A percentile compares a stretch with the other conserved stretches of the same genome.
Evolutionary conservation across 53 echinoderm and acorn worm genomes (phyloP).

Genomic region (Antedon mediterranea): DNA sequence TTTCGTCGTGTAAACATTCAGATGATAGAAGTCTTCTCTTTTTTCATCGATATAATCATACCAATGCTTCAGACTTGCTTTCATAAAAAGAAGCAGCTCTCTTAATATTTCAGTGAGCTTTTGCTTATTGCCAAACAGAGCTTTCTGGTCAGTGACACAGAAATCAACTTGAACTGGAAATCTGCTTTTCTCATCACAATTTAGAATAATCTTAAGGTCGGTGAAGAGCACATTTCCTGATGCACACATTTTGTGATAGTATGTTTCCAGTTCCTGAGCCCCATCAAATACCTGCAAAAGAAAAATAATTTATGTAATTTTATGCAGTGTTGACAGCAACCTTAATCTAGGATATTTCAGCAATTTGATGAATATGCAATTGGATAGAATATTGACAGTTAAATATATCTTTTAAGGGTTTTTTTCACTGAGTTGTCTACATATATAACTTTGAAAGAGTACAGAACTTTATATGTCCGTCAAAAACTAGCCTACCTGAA

Average conservation of each 20-base stretch:
- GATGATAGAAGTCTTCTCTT: conserved; percentile 2
- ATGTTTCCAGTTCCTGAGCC: conserved; percentile 1
- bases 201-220: not conserved
- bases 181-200: not conserved
- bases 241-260: conserved; percentile 6
- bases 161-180: conserved; percentile 11
- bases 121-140: not conserved
- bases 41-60: conserved; percentile 6
- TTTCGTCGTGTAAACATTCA: conserved; percentile 17
- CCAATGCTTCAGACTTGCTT: conserved; percentile 8
- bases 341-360: too few relatives aligned
- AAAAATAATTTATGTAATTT: too few relatives aligned
- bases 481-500: too few relatives aligned
- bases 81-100: conserved; percentile 5
- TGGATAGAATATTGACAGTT: too few relatives aligned
- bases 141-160: not conserved
- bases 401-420: too few relatives aligned
- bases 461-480: too few relatives aligned
- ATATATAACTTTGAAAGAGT: too few relatives aligned
- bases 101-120: not conserved
- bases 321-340: too few relatives aligned
- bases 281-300: conserved; percentile 8
- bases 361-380: too few relatives aligned
- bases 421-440: too few relatives aligned
- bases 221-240: conserved; percentile 18